Percentiles rank a stretch among this genome's conserved stretches.
phyloP scores from a whole-genome alignment of 2,888 invertebrate genomes.

The Pocota personata region DNA sequence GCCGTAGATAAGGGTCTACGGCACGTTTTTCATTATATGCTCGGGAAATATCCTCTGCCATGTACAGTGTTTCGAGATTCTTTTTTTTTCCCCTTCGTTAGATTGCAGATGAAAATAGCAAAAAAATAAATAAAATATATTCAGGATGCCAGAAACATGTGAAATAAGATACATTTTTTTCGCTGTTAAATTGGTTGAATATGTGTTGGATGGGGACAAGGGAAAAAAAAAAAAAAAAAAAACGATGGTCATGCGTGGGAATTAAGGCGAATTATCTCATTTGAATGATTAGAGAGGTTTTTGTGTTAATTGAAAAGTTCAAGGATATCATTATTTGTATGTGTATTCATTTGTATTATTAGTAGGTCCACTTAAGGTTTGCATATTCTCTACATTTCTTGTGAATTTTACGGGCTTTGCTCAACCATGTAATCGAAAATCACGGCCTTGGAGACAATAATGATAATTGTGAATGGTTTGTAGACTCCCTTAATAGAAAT shows the following conservation, averaged over 20 bases:
- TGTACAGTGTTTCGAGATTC: neutral
- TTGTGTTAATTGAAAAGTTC: constrained; percentile 5
- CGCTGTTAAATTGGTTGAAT: neutral
- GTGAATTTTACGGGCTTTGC: no score
- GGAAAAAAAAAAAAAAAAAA: neutral
- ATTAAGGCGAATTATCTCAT: constrained; percentile 15
- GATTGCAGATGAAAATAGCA: neutral
- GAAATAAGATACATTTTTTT: neutral
- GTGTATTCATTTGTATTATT: neutral
- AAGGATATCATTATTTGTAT: neutral
- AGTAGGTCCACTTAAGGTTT: no score
- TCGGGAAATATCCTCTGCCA: neutral
- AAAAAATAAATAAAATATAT: neutral
- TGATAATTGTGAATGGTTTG: no score
- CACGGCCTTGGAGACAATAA: no score
- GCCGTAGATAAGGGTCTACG: constrained; percentile 26
- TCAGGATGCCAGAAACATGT: neutral
- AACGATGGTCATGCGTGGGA: neutral
- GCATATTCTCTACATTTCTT: no score
- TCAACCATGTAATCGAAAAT: no score
- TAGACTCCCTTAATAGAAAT: no score
- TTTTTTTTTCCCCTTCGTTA: neutral
- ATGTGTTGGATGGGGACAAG: neutral
- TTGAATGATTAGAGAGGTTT: neutral
- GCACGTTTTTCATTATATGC: constrained; percentile 53